A percentile compares a stretch with the other conserved stretches of the same genome.
Evolutionary conservation across 1,140 invertebrate genomes (phyloP).

Genomic region (Drusus annulatus): DNA sequence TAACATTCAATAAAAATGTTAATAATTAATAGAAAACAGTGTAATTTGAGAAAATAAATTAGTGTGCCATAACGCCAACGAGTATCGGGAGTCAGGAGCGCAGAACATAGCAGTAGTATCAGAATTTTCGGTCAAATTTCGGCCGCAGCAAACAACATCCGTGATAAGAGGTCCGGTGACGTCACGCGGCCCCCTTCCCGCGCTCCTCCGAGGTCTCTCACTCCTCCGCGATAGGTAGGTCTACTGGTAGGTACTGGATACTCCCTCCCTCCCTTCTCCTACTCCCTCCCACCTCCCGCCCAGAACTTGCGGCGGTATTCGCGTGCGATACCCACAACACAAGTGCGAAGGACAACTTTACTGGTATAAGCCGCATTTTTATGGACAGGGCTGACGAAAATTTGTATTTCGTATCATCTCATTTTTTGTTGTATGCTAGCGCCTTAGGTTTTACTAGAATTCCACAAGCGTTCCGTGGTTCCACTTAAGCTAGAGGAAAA

Average conservation of each 20-base stretch:
- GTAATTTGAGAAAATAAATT: no score
- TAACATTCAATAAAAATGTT: no score
- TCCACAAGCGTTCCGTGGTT: no score
- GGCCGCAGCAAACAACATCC: conserved; percentile 31
- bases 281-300: not conserved
- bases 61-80: not conserved
- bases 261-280: not conserved
- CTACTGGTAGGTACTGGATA: not conserved
- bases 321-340: conserved; percentile 45
- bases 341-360: conserved; percentile 38
- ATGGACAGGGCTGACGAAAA: conserved; percentile 10
- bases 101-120: not conserved
- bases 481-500: no score
- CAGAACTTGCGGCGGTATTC: conserved; percentile 18
- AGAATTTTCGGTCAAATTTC: not conserved
- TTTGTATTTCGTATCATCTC: not conserved
- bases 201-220: not conserved
- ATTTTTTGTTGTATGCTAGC: not conserved
- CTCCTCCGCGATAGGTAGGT: not conserved
- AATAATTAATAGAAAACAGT: no score
- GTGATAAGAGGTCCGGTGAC: conserved; percentile 17
- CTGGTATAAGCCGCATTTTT: conserved; percentile 38
- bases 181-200: no score
- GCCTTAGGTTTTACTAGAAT: no score
- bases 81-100: not conserved